These are phyloP conservation scores for Junonia oenone DNA, from an alignment of 2,888 invertebrate genomes.

Conservation along the genomic window DNA sequence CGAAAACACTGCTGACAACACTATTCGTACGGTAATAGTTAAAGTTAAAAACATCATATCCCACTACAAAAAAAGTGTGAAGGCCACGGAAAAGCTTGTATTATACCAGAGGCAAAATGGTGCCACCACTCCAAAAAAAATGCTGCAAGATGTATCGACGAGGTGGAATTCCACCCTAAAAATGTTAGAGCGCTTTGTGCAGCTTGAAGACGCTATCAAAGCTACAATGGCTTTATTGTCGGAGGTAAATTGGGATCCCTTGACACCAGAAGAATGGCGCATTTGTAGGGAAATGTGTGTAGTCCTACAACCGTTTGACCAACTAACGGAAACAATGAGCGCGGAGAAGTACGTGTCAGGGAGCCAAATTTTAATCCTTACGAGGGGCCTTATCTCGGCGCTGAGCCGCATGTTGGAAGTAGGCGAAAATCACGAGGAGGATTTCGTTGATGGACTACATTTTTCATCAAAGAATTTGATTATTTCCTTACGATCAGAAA, in stretches of 20 bases:
- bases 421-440: not conserved
- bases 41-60: not conserved
- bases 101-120: not conserved
- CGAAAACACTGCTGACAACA: not conserved
- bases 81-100: not conserved
- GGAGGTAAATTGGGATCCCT: not conserved
- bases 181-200: not conserved
- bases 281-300: not conserved
- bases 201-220: not conserved
- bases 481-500: not conserved
- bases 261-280: not conserved
- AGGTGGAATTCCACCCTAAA: not conserved
- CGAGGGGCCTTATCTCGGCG: not conserved
- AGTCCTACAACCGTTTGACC: not conserved
- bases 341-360: not conserved
- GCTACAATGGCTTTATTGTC: not conserved
- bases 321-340: not conserved
- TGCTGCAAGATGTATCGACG: not conserved
- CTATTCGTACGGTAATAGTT: not conserved
- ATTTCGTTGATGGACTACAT: not conserved
- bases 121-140: not conserved
- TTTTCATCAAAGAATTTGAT: not conserved
- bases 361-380: not conserved
- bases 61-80: not conserved
- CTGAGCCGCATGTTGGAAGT: not conserved